Base-by-base conservation (phyloP, 2,888 invertebrate genomes). In the Andrena dorsata region DNA sequence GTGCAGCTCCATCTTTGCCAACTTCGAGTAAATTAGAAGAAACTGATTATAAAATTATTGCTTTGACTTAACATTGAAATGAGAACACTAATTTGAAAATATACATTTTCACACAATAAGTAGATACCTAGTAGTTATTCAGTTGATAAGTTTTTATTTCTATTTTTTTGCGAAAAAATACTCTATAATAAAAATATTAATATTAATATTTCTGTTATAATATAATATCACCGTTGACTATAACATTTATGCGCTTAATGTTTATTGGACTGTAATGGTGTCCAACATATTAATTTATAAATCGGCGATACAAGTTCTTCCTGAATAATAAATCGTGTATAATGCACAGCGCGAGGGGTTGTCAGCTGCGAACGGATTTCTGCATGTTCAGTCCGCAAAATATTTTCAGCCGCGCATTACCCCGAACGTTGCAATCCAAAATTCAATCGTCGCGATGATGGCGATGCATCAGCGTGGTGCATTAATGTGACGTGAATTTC, bases 371-470 rank as follows among this genome's bases (percentile, higher is more conserved):
- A 32, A 16, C 53, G 61, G 49, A 77, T 74, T 77, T 77, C 74
- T 51, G 47, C 51, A 8, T 35, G 72, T 51, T 65, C 35, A 13
- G 47, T 66, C 56, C 49, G 64, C 60, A 66, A 63, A 63, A 78
- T 10, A 65, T 60, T 78, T 80, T 80, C 66, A 61, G 20, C 32
- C 72, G 13, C 23, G 70, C 74, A 75, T 81, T 79, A 70, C 30
- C 65, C 35, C 13, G 74, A 69, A 74, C 65, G n/a, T 65, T 70
- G 66, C 61, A 74, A 74, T 73, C 53, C 51, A 75, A 82, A 82
- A 80, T 82, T 80, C 63, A 68, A 80, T 80, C 51, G 78, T 73
- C 56, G 32, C 63, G 63, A 47, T 64, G 77, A 80, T 64, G 65
- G 28, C 65, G 65, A 64, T 28, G 26, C 49, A 65, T 28, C 23